Conservation (phyloP, 2,113 vertebrate species). For the Gavialis gangeticus region DNA sequence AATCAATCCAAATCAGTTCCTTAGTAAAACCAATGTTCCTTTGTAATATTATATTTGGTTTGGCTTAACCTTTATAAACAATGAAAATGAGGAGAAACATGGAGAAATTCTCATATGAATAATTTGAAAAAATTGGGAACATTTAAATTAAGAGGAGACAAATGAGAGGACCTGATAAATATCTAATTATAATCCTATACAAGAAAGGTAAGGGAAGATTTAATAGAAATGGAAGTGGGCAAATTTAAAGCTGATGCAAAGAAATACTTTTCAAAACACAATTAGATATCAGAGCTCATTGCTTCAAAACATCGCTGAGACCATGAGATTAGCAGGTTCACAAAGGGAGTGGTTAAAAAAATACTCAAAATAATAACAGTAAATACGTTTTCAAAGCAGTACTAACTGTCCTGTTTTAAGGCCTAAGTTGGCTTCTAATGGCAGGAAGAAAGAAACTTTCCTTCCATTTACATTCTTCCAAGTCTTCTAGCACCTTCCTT, state of each 20-base stretch:
- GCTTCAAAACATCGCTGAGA: background rate
- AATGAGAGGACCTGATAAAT: background rate
- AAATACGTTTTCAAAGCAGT: background rate
- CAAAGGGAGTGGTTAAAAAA: background rate
- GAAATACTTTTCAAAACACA: background rate
- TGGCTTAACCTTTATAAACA: too few species aligned
- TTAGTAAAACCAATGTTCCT: too few species aligned
- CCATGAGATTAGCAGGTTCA: background rate
- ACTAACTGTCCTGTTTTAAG: background rate
- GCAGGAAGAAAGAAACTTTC: background rate
- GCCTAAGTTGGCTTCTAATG: background rate
- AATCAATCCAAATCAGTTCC: background rate
- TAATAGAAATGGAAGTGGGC: background rate
- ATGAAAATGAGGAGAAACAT: background rate
- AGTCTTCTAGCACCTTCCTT: background rate
- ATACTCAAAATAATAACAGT: background rate
- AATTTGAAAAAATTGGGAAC: background rate
- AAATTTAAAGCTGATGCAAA: background rate
- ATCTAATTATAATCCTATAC: background rate
- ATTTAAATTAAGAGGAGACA: background rate
- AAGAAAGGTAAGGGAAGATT: background rate
- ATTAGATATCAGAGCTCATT: background rate
- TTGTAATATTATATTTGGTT: background rate
- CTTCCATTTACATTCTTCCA: background rate
- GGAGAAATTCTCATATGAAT: background rate